Evolutionary conservation across 1,140 invertebrate species (phyloP).

Genomic region (Pseudachorutes palmiensis): DNA sequence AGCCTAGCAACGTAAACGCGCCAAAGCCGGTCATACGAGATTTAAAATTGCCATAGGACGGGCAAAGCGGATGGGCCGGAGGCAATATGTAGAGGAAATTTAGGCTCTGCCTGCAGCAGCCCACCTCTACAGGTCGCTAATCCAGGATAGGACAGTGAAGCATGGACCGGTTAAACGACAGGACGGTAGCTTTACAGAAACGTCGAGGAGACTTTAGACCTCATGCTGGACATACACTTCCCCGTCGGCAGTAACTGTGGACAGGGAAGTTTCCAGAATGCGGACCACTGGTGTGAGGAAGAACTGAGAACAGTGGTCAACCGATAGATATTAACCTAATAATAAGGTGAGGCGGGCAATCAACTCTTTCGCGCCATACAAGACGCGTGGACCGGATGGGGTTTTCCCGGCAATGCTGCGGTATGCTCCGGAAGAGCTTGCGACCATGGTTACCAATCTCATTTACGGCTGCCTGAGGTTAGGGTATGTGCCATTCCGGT

Average conservation of each 20-base stretch:
- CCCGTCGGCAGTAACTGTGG: not conserved
- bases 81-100: no score
- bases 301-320: no score
- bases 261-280: not conserved
- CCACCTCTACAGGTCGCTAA: no score
- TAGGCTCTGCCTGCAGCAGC: no score
- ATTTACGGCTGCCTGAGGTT: constrained; percentile 15
- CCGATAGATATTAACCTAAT: not conserved
- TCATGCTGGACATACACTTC: constrained; percentile 10
- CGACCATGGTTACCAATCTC: not conserved
- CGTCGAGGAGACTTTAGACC: no score
- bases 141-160: constrained; percentile 38
- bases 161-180: constrained; percentile 36
- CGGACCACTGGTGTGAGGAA: no score
- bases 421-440: not conserved
- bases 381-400: constrained; percentile 23
- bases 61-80: no score
- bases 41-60: not conserved
- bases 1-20: not conserved
- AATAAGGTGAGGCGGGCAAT: constrained; percentile 11
- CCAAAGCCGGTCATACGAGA: not conserved
- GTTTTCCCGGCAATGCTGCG: constrained; percentile 22
- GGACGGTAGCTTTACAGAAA: no score
- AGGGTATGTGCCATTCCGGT: constrained; percentile 18
- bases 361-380: constrained; percentile 14